Evolutionary conservation across 2,888 invertebrate species (phyloP).

Genomic region (Shargacucullia verbasci): DNA sequence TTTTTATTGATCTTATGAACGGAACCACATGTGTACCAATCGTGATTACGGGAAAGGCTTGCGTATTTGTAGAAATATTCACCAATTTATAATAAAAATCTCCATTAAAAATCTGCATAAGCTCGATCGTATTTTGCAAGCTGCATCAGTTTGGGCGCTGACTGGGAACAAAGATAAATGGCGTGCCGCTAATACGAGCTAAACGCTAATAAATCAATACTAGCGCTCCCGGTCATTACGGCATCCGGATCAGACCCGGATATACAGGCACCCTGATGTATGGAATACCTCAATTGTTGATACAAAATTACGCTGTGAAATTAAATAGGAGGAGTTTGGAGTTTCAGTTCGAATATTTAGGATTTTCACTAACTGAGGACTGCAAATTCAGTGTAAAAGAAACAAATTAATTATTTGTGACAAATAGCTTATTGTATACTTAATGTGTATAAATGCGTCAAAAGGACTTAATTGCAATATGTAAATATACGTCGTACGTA

Average conservation of each 20-base stretch:
- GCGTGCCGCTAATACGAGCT: conserved; percentile 62
- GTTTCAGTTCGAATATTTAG: no score
- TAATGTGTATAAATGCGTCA: conserved; percentile 27
- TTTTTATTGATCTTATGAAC: no score
- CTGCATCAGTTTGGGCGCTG: conserved; percentile 42
- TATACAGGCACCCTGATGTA: conserved; percentile 39
- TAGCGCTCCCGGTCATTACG: conserved; percentile 58
- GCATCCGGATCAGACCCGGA: conserved; percentile 53
- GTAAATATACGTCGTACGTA: conserved; percentile 43
- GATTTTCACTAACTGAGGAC: no score
- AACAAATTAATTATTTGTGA: no score
- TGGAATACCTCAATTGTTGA: conserved; percentile 29
- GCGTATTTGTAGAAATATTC: no score
- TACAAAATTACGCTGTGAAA: conserved; percentile 3
- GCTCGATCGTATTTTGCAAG: conserved; percentile 22
- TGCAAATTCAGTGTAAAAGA: no score
- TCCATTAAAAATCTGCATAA: no score
- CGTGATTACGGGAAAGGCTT: no score
- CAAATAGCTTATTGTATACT: no score
- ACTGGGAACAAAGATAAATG: conserved; percentile 52
- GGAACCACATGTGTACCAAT: no score
- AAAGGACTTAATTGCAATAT: conserved; percentile 54
- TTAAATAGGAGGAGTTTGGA: not conserved
- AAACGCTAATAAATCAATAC: conserved; percentile 78
- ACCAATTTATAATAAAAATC: no score